These are phyloP conservation scores for Pycnonotus jocosus DNA, from an alignment of 2,113 vertebrate species.

Conservation along the genomic window DNA sequence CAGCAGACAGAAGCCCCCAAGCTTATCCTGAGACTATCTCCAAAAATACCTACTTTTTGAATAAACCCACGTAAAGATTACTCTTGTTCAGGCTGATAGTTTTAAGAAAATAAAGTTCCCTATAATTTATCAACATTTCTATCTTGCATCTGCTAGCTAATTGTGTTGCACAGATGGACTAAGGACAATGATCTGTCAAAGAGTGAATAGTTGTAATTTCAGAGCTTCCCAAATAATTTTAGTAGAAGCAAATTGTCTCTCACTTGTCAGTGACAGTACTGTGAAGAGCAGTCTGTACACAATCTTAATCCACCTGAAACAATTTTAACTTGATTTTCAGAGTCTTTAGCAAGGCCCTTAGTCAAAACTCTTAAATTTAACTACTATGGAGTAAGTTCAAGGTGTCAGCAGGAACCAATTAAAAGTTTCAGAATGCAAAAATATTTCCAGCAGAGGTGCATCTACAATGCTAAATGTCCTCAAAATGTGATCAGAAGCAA, in stretches of 20 bases:
- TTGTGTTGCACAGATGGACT: background rate
- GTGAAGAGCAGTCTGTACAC: background rate
- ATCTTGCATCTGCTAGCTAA: background rate
- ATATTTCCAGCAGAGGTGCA: background rate
- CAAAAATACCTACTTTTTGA: background rate
- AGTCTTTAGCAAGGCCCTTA: background rate
- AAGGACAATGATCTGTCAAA: background rate
- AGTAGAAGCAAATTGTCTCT: background rate
- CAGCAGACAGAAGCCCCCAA: background rate
- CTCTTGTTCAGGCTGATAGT: background rate
- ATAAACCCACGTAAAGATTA: background rate
- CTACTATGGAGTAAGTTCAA: background rate
- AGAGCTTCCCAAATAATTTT: background rate
- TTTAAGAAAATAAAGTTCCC: background rate
- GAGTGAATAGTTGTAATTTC: background rate
- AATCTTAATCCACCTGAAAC: background rate
- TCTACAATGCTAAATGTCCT: background rate
- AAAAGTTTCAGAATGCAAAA: background rate
- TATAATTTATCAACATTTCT: background rate
- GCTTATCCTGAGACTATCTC: background rate
- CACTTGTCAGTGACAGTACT: background rate
- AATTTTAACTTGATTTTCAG: background rate
- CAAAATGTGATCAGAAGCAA: fast-evolving
- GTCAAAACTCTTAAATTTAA: background rate
- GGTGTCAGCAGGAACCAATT: background rate